Conservation (phyloP, 2,888 invertebrate species). For the Cheilosia grossa region DNA sequence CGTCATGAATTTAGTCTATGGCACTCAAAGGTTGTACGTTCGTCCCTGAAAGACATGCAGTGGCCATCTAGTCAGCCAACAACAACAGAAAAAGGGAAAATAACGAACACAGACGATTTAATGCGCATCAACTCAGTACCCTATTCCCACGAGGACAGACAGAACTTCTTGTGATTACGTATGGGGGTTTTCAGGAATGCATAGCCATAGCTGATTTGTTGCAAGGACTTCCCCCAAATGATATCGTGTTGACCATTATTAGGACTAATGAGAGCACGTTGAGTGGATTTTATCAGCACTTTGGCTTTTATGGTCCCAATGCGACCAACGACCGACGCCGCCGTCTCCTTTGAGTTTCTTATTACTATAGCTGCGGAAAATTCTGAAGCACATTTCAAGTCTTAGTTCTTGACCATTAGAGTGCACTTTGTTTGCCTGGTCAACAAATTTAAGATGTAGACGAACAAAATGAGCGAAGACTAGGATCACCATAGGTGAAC, state of each 20-base stretch:
- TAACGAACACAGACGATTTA: conserved; percentile 21
- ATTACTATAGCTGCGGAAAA: conserved; percentile 36
- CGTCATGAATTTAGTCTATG: background rate
- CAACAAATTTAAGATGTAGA: conserved; percentile 13
- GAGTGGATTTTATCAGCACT: conserved; percentile 74
- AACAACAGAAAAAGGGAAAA: background rate
- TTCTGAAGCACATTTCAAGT: conserved; percentile 21
- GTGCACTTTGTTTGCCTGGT: conserved; percentile 47
- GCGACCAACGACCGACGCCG: conserved; percentile 29
- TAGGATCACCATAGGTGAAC: background rate
- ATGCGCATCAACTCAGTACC: conserved; percentile 28
- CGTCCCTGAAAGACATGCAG: background rate
- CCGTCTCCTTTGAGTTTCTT: conserved; percentile 57
- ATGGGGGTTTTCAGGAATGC: background rate
- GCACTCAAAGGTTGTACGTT: background rate
- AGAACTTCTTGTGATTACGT: conserved; percentile 6
- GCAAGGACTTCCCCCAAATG: conserved; percentile 51
- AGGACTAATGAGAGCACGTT: conserved; percentile 73
- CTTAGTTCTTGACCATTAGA: conserved; percentile 54
- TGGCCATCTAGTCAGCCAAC: background rate
- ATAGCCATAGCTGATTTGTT: conserved; percentile 55
- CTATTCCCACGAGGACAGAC: conserved; percentile 14
- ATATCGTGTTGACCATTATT: conserved; percentile 63
- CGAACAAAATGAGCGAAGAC: background rate
- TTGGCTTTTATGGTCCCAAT: conserved; percentile 67